Percentiles rank a stretch among this genome's conserved stretches.
Evolutionary conservation across 2,797 vertebrate species (phyloP).

Genomic region (Leptatherina wallacei): DNA sequence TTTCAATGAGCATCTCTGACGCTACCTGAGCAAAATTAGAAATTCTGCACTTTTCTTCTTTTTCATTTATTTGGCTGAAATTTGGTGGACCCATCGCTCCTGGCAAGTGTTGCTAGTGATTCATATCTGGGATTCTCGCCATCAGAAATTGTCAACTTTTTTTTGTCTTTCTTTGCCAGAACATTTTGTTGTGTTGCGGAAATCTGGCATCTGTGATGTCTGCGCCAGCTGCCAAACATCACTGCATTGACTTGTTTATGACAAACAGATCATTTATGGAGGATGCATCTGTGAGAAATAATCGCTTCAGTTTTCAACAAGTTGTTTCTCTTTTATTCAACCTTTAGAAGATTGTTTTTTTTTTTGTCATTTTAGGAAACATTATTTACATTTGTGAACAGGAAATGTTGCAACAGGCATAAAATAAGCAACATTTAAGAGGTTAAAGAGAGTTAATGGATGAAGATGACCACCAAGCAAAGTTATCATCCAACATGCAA

Average conservation of each 20-base stretch:
- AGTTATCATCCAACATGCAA: too few species aligned
- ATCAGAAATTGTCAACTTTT: conserved; percentile 5
- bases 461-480: background rate
- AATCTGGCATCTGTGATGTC: conserved; percentile 33
- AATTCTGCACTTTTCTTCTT: background rate
- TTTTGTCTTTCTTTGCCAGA: background rate
- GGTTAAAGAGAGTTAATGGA: background rate
- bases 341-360: background rate
- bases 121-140: conserved; percentile 21
- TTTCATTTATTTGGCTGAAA: background rate
- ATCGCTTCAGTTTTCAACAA: background rate
- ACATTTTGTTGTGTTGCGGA: conserved; percentile 14
- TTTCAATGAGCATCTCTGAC: background rate
- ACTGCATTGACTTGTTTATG: conserved; percentile 7
- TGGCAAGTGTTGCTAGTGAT: conserved; percentile 4
- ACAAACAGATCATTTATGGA: conserved; percentile 5
- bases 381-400: background rate
- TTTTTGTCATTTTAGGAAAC: background rate
- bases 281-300: background rate
- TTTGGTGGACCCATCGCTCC: background rate
- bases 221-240: conserved; percentile 1
- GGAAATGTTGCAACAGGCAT: background rate
- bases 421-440: background rate
- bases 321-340: background rate
- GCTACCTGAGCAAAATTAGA: background rate